Evolutionary conservation across 2,797 vertebrate species (phyloP).

Genomic region (Mareca strepera): DNA sequence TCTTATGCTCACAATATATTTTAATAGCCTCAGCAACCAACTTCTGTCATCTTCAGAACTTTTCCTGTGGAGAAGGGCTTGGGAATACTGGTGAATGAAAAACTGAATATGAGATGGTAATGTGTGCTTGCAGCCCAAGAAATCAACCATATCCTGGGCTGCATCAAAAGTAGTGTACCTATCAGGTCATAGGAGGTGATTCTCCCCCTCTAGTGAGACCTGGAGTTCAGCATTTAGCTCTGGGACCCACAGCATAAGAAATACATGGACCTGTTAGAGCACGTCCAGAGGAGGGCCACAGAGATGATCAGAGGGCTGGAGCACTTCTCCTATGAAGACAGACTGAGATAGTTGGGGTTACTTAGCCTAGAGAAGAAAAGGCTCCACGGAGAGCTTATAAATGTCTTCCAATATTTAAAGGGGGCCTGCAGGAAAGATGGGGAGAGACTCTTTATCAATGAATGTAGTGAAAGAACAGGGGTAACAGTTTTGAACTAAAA

Average conservation of each 20-base stretch:
- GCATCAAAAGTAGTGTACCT: background rate
- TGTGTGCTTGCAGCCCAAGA: background rate
- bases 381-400: background rate
- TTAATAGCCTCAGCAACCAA: background rate
- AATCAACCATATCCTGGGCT: background rate
- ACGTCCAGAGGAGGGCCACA: too few species aligned
- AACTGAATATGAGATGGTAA: background rate
- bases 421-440: background rate
- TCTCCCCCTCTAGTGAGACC: background rate
- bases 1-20: background rate
- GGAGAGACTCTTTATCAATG: too few species aligned
- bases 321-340: background rate
- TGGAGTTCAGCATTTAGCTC: background rate
- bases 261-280: too few species aligned
- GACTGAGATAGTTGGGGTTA: background rate
- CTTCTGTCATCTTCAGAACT: background rate
- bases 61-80: background rate
- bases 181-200: background rate
- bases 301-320: too few species aligned
- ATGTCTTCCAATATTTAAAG: background rate
- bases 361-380: background rate
- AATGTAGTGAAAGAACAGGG: too few species aligned
- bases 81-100: background rate
- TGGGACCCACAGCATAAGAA: too few species aligned
- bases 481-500: background rate